phyloP scores from a whole-genome alignment of 2,888 invertebrate species.

The Chironomus riparius region DNA sequence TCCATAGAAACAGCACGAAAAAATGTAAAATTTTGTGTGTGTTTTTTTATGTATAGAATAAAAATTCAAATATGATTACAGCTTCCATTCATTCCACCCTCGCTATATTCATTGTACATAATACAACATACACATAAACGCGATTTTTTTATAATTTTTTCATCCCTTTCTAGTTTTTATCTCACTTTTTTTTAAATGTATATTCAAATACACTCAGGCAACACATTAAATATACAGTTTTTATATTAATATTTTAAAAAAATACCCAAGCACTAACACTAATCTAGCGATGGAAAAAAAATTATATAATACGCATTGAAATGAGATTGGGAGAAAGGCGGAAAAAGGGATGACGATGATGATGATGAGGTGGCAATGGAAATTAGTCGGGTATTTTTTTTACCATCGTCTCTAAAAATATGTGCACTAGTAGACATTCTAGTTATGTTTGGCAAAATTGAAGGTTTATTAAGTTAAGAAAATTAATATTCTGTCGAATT shows the following conservation, averaged over 20 bases:
- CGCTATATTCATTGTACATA: background rate
- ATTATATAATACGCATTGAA: slow-evolving; percentile 19
- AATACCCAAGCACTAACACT: slow-evolving; percentile 17
- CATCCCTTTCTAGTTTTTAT: slow-evolving; percentile 25
- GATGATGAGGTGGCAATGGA: background rate
- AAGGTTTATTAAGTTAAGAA: too few species aligned
- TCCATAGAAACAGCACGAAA: background rate
- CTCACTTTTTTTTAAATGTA: slow-evolving; percentile 4
- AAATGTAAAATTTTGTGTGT: background rate
- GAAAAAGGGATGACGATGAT: background rate
- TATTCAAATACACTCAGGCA: background rate
- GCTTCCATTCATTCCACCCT: slow-evolving; percentile 13
- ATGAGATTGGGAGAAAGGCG: slow-evolving; percentile 3
- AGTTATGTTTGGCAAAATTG: too few species aligned
- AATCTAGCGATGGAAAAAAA: slow-evolving; percentile 15
- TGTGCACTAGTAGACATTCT: too few species aligned
- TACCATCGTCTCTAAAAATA: too few species aligned
- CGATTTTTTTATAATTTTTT: slow-evolving; percentile 22
- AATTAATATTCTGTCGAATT: too few species aligned
- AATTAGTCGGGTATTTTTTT: background rate
- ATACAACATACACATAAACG: slow-evolving; percentile 1
- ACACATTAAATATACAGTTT: background rate
- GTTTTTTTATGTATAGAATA: background rate
- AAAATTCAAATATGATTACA: slow-evolving; percentile 23
- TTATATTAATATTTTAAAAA: background rate